Percentiles rank a stretch among this genome's conserved stretches.
These are phyloP conservation scores for Amazona guildingii DNA, from an alignment of 2,113 vertebrate species.

Conservation along the genomic window DNA sequence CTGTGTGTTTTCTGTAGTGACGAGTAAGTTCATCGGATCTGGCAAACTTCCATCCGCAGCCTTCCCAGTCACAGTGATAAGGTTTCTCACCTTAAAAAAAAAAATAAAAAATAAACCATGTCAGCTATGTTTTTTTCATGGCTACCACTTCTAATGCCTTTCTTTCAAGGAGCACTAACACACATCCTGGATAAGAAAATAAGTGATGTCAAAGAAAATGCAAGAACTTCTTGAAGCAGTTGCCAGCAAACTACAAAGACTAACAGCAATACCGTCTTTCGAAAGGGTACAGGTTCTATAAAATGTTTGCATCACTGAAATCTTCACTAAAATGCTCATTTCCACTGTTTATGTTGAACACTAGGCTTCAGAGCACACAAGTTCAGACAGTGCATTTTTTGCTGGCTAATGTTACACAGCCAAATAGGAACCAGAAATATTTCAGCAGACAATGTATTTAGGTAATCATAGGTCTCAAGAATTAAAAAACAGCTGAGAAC, in stretches of 20 bases:
- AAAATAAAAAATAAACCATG: not conserved
- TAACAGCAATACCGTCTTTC: not conserved
- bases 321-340: not conserved
- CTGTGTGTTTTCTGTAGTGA: conserved; percentile 98
- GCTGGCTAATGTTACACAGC: rapidly evolving
- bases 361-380: not conserved
- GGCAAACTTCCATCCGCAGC: conserved; percentile 98
- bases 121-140: not conserved
- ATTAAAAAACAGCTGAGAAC: not conserved
- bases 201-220: rapidly evolving
- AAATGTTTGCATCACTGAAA: not conserved
- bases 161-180: not conserved
- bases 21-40: conserved; percentile 97
- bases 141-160: not conserved
- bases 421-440: not conserved
- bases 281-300: not conserved
- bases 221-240: not conserved
- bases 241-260: not conserved
- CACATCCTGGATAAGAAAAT: not conserved
- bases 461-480: not conserved
- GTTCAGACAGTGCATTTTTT: not conserved
- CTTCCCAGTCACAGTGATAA: conserved; percentile 99
- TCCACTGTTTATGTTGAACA: not conserved
- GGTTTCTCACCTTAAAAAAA: conserved; percentile 90
- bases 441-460: not conserved